Evolutionary conservation across 2,888 invertebrate genomes (phyloP), one percentile per base, ranked within the genome.

Genomic region (Drosophila pseudotakahashii): DNA sequence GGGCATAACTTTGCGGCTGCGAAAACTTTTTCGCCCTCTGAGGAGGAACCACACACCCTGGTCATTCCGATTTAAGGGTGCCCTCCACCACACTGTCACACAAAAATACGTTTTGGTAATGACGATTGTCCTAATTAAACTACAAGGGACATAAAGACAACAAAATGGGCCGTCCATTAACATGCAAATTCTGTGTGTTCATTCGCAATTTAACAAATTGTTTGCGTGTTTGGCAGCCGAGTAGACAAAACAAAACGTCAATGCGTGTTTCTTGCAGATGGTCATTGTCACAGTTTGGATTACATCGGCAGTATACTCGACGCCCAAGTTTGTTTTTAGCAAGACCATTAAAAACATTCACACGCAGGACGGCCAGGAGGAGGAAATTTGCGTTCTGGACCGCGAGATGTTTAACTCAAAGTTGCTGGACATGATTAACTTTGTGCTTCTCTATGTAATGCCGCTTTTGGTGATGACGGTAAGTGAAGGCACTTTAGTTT

Each of bases 251-350:
- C 45, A 42, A 41, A 54, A 14, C 39, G 34, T 42, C 16, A 63
- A 51, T 37, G 60, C 26, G 50, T 54, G 44, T 50, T 59, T 75
- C 58, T 91, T 92, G 7, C 93, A 96, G 96, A 90, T 96, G 89
- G 96, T 96, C 55, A 96, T 97, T 78, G 92, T 95, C 19, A 93
- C 94, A 2, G 97, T 97, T 6, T 97, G 97, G 97, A 93, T 96
- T 57, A 94, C 96, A 16, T 96, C 97, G 75, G 96, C 96, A 0
- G 93, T 95, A 0, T 97, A 97, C 92, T 97, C 96, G 73, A 95
- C 95, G 3, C 97, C 97, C 0, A 96, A 96, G 89, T 95, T 97
- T 89, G 94, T 97, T 77, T 96, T 96, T 93, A 96, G 96, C 78
- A 95, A 96, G 89, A 96, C 96, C 0, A 94, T 96, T 54, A 94